Evolutionary conservation across 2,888 invertebrate species (phyloP).

Genomic region (Eupithecia subfuscata): DNA sequence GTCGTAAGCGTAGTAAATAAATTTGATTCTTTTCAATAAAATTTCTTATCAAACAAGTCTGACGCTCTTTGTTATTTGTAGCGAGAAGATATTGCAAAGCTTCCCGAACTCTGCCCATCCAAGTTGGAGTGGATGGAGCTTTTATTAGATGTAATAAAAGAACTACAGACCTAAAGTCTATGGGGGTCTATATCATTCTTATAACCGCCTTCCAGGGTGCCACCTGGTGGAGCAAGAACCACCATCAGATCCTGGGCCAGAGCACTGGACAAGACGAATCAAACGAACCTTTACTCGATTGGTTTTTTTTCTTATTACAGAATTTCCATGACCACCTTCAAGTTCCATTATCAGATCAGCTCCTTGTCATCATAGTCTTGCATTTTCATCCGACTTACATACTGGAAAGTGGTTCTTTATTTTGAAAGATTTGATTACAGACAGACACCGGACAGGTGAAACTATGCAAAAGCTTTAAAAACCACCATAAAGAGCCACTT

Average conservation of each 20-base stretch:
- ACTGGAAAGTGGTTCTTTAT: too few relatives aligned
- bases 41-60: background rate
- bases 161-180: too few relatives aligned
- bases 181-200: too few relatives aligned
- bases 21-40: background rate
- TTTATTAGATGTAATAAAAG: background rate
- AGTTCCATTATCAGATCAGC: too few relatives aligned
- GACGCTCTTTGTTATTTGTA: background rate
- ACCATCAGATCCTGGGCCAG: too few relatives aligned
- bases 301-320: background rate
- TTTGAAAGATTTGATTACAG: background rate
- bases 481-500: background rate
- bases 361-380: too few relatives aligned
- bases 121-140: background rate
- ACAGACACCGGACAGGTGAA: background rate
- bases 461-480: background rate
- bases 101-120: background rate
- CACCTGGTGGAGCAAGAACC: too few relatives aligned
- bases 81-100: background rate
- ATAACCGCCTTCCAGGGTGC: too few relatives aligned
- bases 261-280: too few relatives aligned
- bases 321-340: background rate
- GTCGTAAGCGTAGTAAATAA: background rate
- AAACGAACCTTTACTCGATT: too few relatives aligned
- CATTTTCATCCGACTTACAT: background rate